Conservation (phyloP, 2,113 vertebrate species). For the Channa argus region DNA sequence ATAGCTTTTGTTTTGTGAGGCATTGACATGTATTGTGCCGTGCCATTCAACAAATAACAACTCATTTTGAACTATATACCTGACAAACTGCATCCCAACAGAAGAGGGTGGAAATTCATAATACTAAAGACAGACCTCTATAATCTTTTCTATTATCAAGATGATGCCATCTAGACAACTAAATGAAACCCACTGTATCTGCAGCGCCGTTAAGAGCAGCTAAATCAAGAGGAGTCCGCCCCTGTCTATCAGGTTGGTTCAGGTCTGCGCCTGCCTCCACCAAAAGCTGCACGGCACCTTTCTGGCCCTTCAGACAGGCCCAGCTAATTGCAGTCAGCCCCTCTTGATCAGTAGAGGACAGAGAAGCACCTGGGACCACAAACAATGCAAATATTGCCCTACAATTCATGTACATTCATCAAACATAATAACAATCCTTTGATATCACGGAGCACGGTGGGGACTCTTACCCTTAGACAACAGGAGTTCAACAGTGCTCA, state of each 20-base stretch:
- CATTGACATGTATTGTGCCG: neutral
- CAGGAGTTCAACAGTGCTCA: constrained; percentile 89
- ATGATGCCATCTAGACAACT: neutral
- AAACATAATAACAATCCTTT: neutral
- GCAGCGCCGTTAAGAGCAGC: constrained; percentile 96
- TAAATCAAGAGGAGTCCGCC: constrained; percentile 93
- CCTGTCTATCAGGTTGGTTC: constrained; percentile 93
- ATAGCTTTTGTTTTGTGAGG: constrained; percentile 2
- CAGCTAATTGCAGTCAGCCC: constrained; percentile 92
- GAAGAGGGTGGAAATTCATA: neutral
- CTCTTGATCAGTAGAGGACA: constrained; percentile 91
- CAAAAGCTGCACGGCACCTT: constrained; percentile 87
- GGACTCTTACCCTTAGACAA: constrained; percentile 89
- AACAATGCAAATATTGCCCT: constrained; percentile 2
- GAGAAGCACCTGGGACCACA: constrained; percentile 83
- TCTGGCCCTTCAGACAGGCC: constrained; percentile 96
- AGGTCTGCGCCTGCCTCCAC: constrained; percentile 90
- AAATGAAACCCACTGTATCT: constrained; percentile 88
- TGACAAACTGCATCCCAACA: no score
- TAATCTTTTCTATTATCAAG: neutral
- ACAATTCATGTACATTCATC: neutral
- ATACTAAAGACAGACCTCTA: neutral
- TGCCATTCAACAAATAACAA: neutral
- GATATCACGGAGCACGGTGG: neutral
- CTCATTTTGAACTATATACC: no score